Evolutionary conservation across 1,140 invertebrate species (phyloP), one percentile per base, ranked within the genome.

Genomic region (Drosophila nigrodunni): DNA sequence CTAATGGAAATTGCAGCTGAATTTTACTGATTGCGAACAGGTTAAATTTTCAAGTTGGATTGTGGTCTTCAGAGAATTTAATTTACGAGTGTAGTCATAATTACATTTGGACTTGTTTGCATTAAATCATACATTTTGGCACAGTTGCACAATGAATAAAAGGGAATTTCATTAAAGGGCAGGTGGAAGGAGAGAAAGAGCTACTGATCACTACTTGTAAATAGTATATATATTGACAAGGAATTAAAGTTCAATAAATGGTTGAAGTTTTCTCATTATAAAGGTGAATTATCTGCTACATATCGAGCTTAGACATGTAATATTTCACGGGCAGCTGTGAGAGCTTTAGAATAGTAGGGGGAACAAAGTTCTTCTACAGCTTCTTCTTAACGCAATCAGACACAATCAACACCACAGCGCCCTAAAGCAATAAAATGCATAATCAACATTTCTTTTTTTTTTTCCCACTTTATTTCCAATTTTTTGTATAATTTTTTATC

Each of bases 391-490:
- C 79, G 60, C 83, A 82, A 87, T 87, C 72, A 78, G 78, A 79
- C 76, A 68, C 82, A 87, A 86, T 85, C 81, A 83, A 86, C 81
- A 85, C 74, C 77, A 66, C 60, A 58, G 65, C 66, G 70, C 47
- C 67, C 52, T 64, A 76, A 43, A 86, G 83, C 62, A 80, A 83
- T 89, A 87, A 78, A 77, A 74, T 52, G 83, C 83, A 88, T 87
- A 87, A 87, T 87, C 85, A 87, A 73, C 85, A 89, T 87, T 18
- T 39, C 52, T 54, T 8, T 2, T 55, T 55, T 55, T 41, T 41
- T 41, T 41, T 1, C 2, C 10, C 9, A 7, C 43, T 7, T 18
- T 80, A 76, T 78, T 75, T 30, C 39, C 15, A 18, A 25, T 39
- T 70, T 73, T 68, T 74, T 55, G 18, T 49, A 37, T 41, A 54